Percentiles rank a stretch among this genome's conserved stretches.
Evolutionary conservation across 2,113 vertebrate species (phyloP).

Genomic region (Myotis brandtii): DNA sequence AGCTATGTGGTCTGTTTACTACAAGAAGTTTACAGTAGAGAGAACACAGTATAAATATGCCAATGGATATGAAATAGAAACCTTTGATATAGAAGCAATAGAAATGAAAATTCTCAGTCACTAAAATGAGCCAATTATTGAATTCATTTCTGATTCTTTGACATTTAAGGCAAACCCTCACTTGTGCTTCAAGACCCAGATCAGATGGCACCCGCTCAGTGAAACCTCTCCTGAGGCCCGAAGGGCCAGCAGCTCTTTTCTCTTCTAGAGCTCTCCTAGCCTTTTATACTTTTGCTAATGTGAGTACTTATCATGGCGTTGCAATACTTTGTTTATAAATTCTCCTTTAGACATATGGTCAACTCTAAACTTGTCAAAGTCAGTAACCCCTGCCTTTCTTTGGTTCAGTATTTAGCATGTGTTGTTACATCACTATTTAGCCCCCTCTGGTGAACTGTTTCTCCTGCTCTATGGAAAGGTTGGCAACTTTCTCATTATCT

Average conservation of each 20-base stretch:
- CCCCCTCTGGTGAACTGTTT: neutral
- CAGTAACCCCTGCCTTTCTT: neutral
- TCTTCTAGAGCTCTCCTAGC: neutral
- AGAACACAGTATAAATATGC: neutral
- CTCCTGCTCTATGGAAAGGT: neutral
- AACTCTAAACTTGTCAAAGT: neutral
- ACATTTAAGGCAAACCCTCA: neutral
- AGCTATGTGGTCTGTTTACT: neutral
- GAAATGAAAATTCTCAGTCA: neutral
- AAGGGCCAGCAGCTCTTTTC: neutral
- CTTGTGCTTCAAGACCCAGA: neutral
- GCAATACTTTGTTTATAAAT: neutral
- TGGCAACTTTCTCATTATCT: neutral
- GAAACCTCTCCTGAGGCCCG: neutral
- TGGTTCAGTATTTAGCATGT: neutral
- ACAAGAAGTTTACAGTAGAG: neutral
- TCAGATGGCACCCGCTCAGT: neutral
- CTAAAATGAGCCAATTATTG: neutral
- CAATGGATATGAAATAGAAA: neutral
- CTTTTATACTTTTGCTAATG: neutral
- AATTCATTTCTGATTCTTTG: constrained; percentile 9
- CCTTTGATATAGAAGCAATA: neutral
- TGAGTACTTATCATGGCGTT: neutral
- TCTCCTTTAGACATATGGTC: neutral
- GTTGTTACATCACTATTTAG: neutral